Conservation (phyloP, 2,797 vertebrate species). For the Sitta carolinensis region DNA sequence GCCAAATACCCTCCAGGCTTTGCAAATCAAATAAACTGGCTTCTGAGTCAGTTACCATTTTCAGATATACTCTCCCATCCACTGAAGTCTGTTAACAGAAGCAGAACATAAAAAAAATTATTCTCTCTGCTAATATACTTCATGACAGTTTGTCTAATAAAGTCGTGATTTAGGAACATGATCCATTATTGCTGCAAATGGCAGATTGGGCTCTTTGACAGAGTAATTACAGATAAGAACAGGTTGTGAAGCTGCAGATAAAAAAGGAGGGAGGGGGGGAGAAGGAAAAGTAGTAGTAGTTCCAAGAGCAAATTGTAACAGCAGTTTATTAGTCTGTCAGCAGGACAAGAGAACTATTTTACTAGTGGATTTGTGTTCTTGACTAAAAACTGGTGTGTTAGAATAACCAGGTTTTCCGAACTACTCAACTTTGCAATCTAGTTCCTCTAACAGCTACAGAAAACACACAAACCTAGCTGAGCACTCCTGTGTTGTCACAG, state of each 20-base stretch:
- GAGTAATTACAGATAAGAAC: constrained; percentile 23
- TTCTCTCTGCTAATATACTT: constrained; percentile 11
- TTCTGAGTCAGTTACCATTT: neutral
- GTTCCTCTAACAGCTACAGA: neutral
- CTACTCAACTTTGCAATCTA: neutral
- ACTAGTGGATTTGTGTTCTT: neutral
- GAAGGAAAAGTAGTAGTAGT: neutral
- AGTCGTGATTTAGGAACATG: neutral
- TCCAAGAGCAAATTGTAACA: neutral
- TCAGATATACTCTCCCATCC: neutral
- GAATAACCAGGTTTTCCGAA: neutral
- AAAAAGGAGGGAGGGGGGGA: neutral
- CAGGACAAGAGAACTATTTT: neutral
- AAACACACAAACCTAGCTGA: neutral
- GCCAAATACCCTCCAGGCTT: constrained; percentile 11
- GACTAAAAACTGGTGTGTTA: neutral
- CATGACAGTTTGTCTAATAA: neutral
- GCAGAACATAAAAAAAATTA: neutral
- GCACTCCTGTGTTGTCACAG: neutral
- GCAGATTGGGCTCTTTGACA: constrained; percentile 1
- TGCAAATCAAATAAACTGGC: constrained; percentile 15
- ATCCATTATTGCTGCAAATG: constrained; percentile 12
- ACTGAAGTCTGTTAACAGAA: neutral
- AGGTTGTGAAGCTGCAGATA: constrained; percentile 11
- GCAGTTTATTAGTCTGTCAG: neutral